Percentiles rank a stretch among this genome's conserved stretches.
Evolutionary conservation across 2,113 vertebrate genomes (phyloP).

Genomic region (Sardina pilchardus): DNA sequence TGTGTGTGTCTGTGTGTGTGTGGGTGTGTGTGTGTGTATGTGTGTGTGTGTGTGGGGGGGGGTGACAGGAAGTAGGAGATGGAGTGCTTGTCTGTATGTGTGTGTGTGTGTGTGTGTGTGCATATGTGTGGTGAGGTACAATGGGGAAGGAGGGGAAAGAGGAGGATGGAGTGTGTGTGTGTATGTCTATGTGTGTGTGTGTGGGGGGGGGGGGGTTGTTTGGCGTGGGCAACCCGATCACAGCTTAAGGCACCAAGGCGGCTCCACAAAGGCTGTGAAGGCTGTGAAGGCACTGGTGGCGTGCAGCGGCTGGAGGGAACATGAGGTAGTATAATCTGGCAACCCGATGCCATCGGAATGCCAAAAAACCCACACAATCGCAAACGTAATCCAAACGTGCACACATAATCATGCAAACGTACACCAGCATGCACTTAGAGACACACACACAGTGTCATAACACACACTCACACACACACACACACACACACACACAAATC

Average conservation of each 20-base stretch:
- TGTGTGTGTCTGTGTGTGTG: not conserved
- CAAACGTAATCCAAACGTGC: slow-evolving; percentile 36
- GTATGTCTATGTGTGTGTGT: not conserved
- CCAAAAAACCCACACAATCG: slow-evolving; percentile 57
- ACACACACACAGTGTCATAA: not conserved
- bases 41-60: not conserved
- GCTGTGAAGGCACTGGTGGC: slow-evolving; percentile 41
- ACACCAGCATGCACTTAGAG: not conserved
- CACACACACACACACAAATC: not conserved
- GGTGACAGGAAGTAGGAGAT: not conserved
- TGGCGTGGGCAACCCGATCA: slow-evolving; percentile 22
- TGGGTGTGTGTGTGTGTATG: not conserved
- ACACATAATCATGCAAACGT: not conserved
- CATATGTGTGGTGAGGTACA: no score
- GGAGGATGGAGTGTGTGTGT: not conserved
- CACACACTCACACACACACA: not conserved
- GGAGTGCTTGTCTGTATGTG: not conserved
- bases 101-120: not conserved
- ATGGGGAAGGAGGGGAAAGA: no score
- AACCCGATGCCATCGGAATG: slow-evolving; percentile 69
- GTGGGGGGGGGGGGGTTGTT: not conserved
- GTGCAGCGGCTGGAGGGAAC: slow-evolving; percentile 56
- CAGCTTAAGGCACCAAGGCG: slow-evolving; percentile 10
- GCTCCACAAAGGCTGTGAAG: slow-evolving; percentile 65
- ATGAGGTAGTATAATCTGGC: slow-evolving; percentile 56